Evolutionary conservation across 2,888 invertebrate species (phyloP).

Genomic region (Anoncus sp.): DNA sequence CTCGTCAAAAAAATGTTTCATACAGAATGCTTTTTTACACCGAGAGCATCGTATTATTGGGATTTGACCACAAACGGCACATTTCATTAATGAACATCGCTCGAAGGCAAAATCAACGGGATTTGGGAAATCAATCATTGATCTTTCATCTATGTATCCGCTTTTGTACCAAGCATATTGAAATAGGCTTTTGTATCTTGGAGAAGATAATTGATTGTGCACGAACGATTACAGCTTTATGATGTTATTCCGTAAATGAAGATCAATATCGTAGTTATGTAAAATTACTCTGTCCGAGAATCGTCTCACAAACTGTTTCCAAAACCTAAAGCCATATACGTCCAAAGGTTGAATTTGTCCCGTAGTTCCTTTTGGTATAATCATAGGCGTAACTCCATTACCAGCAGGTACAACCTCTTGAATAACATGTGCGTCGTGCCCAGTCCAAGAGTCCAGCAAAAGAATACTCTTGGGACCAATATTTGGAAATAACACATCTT

Average conservation of each 20-base stretch:
- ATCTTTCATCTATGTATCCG: slow-evolving; percentile 12
- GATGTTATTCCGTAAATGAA: too few species aligned
- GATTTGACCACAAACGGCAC: too few species aligned
- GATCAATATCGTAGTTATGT: background rate
- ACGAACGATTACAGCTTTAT: too few species aligned
- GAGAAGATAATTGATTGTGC: too few species aligned
- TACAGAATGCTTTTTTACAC: too few species aligned
- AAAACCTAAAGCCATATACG: background rate
- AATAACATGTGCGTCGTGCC: slow-evolving; percentile 1
- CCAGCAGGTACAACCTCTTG: background rate
- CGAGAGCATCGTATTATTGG: too few species aligned
- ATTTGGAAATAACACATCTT: background rate
- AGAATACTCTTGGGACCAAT: background rate
- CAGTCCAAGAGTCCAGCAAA: slow-evolving; percentile 18
- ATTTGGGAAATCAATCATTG: background rate
- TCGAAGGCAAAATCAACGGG: too few species aligned
- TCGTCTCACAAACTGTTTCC: background rate
- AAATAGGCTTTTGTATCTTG: background rate
- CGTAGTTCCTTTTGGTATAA: background rate
- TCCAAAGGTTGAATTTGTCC: background rate
- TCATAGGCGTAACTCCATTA: background rate
- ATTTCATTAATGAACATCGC: too few species aligned
- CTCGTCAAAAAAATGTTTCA: too few species aligned
- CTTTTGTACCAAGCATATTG: slow-evolving; percentile 10
- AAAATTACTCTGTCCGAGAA: background rate